phyloP scores from a whole-genome alignment of 2,797 vertebrate genomes.

The Galagoides demidoff region DNA sequence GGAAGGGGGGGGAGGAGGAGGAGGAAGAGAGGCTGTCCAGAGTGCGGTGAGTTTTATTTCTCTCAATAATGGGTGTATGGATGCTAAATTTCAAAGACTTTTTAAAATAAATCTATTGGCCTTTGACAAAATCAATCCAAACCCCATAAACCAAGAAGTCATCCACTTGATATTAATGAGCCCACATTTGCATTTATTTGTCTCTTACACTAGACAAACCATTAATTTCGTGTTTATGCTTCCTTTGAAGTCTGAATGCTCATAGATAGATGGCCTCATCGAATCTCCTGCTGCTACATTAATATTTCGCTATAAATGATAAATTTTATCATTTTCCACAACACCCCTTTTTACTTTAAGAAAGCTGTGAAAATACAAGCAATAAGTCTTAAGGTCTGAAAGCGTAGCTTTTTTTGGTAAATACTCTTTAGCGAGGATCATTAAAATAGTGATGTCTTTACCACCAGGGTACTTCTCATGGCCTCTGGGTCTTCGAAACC shows the following conservation, averaged over 20 bases:
- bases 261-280: conserved; percentile 90
- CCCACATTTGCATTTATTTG: conserved; percentile 91
- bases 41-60: conserved; percentile 89
- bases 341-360: conserved; percentile 90
- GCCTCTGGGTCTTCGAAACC: conserved; percentile 79
- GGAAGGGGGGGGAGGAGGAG: conserved; percentile 76
- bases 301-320: conserved; percentile 92
- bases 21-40: conserved; percentile 84
- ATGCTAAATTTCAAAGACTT: conserved; percentile 91
- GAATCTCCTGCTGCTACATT: conserved; percentile 91
- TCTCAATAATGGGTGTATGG: conserved; percentile 89
- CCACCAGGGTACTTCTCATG: conserved; percentile 84
- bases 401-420: conserved; percentile 82
- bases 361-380: conserved; percentile 89
- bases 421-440: conserved; percentile 87
- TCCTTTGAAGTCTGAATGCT: conserved; percentile 90
- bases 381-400: conserved; percentile 89
- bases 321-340: conserved; percentile 90
- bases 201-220: conserved; percentile 91
- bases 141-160: conserved; percentile 91
- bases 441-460: conserved; percentile 88
- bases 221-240: conserved; percentile 91
- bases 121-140: conserved; percentile 92
- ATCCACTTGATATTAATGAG: conserved; percentile 92
- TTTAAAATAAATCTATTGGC: conserved; percentile 91